phyloP scores from a whole-genome alignment of 35 echinoderm and acorn worm species.

The Apostichopus japonicus region DNA sequence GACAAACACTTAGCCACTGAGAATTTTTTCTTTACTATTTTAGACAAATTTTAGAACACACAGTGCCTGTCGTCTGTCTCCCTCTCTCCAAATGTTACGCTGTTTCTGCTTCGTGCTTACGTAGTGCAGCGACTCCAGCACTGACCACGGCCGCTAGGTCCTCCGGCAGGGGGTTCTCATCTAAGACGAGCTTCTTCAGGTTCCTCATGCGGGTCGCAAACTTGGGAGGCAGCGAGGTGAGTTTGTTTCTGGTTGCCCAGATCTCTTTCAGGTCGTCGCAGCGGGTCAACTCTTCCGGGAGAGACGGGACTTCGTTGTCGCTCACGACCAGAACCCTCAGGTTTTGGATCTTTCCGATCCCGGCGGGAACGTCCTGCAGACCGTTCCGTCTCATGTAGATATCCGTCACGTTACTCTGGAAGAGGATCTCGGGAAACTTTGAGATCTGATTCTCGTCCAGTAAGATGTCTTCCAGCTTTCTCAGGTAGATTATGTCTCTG shows the following conservation, averaged over 20 bases:
- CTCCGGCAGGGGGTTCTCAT: slow-evolving; percentile 72
- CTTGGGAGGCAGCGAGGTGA: slow-evolving; percentile 52
- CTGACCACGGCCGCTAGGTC: slow-evolving; percentile 38
- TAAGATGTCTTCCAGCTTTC: slow-evolving; percentile 59
- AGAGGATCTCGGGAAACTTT: slow-evolving; percentile 68
- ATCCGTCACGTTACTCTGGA: slow-evolving; percentile 64
- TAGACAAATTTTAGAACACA: too few relatives aligned
- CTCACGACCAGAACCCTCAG: slow-evolving; percentile 72
- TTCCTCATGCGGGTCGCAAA: slow-evolving; percentile 64
- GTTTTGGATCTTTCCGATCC: slow-evolving; percentile 61
- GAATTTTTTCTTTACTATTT: too few relatives aligned
- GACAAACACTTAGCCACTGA: too few relatives aligned
- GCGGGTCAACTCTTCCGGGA: slow-evolving; percentile 54
- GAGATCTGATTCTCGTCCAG: slow-evolving; percentile 75
- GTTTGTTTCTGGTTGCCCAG: slow-evolving; percentile 69
- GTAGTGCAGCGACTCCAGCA: slow-evolving; percentile 56
- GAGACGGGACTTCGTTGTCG: slow-evolving; percentile 60
- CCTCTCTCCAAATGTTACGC: background rate
- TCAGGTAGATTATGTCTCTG: slow-evolving; percentile 58
- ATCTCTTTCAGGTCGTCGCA: slow-evolving; percentile 64
- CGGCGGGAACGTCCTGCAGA: slow-evolving; percentile 48
- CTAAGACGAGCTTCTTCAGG: slow-evolving; percentile 73
- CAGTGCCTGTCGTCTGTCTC: too few relatives aligned
- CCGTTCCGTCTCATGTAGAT: slow-evolving; percentile 73
- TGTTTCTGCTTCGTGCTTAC: slow-evolving; percentile 63